Percentiles rank a stretch among this genome's conserved stretches.
Evolutionary conservation across 2,888 invertebrate species (phyloP).

Genomic region (Troides aeacus): DNA sequence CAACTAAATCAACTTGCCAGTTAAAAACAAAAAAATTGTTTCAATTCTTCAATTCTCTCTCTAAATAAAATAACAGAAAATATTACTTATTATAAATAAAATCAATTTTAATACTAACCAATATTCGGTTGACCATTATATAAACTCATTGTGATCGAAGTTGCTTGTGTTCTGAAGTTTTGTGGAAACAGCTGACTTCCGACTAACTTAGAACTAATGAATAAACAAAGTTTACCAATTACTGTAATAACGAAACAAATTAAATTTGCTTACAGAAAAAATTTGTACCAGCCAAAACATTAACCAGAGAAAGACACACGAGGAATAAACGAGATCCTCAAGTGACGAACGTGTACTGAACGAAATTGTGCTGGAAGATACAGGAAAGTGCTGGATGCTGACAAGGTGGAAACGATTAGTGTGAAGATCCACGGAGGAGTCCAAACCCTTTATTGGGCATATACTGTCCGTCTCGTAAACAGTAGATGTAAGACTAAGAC

Average conservation of each 20-base stretch:
- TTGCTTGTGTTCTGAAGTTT: conserved; percentile 11
- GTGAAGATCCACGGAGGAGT: no score
- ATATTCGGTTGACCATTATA: background rate
- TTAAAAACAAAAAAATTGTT: no score
- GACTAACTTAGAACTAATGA: conserved; percentile 15
- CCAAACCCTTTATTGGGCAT: no score
- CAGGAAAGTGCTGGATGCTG: no score
- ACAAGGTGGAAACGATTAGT: no score
- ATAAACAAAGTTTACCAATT: background rate
- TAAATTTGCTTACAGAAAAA: background rate
- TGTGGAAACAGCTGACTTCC: conserved; percentile 21
- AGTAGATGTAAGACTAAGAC: no score
- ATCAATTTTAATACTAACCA: background rate
- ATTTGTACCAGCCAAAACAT: background rate
- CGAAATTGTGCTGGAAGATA: no score
- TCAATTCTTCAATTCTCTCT: background rate
- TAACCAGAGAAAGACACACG: no score
- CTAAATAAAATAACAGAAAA: background rate
- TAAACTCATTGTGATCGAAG: conserved; percentile 1
- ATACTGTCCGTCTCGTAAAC: no score
- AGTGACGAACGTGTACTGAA: no score
- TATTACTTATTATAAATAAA: background rate
- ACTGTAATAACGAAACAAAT: background rate
- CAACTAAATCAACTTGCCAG: no score
- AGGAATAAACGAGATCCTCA: no score